Percentiles rank a stretch among this genome's conserved stretches.
These are phyloP conservation scores for Himantopus leucocephalus DNA, from an alignment of 2,113 vertebrate genomes.

Conservation along the genomic window DNA sequence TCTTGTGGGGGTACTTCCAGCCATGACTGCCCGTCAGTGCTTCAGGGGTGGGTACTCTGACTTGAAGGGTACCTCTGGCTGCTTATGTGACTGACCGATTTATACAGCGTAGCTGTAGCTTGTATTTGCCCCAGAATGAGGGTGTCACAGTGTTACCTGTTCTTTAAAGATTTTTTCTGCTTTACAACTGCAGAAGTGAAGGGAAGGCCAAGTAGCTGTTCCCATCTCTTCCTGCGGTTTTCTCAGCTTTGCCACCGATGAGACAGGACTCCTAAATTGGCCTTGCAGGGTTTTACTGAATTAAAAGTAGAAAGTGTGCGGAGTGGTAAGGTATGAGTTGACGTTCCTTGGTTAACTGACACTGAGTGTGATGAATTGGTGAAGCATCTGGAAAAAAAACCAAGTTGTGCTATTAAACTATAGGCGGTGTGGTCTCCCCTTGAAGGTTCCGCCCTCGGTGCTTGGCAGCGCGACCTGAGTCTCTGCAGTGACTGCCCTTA, in stretches of 20 bases:
- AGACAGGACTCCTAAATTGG: neutral
- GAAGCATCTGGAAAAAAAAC: neutral
- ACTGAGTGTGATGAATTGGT: neutral
- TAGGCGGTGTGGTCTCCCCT: neutral
- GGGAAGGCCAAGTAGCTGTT: neutral
- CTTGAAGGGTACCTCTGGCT: neutral
- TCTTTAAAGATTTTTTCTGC: neutral
- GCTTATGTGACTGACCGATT: rapidly evolving
- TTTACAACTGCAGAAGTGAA: neutral
- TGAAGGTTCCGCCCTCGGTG: neutral
- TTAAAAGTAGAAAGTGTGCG: neutral
- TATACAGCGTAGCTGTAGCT: neutral
- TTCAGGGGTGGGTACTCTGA: neutral
- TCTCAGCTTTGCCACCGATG: neutral
- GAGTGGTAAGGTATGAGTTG: neutral
- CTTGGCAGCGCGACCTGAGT: neutral
- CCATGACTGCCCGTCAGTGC: neutral
- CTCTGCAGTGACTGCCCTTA: neutral
- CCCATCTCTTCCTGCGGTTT: neutral
- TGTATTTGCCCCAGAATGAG: neutral
- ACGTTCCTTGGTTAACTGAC: neutral
- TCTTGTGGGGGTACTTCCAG: neutral
- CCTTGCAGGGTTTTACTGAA: neutral
- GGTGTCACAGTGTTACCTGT: rapidly evolving
- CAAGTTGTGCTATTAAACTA: neutral